Evolutionary conservation across 2,888 invertebrate genomes (phyloP), one percentile per base, ranked within the genome.

Genomic region (Agrypnus murinus): DNA sequence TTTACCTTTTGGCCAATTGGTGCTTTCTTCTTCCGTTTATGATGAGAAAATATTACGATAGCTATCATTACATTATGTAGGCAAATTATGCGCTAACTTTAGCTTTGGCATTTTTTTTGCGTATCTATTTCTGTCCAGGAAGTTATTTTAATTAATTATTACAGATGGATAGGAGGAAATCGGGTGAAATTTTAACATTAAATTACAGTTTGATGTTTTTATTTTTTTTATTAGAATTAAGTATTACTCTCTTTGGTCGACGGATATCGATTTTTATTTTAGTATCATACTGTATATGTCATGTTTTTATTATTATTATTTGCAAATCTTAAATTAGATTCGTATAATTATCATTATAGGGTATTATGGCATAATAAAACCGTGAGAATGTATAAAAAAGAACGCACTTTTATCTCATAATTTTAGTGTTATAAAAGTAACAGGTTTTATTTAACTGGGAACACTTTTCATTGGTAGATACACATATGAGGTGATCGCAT

Each of bases 351-450:
- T 55, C 34, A 55, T 55, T 34, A 32, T 15, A 15, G 14, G 15
- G 12, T 15, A 55, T 25, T 25, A 25, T 25, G 38, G 50, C 38
- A 38, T 36, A 64, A 34, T 36, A 46, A 62, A 60, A 53, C 45
- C 66, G 59, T 62, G 60, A 50, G 62, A 68, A 68, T 62, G 62
- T 68, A n/a, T n/a, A 45, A 60, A 67, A 66, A 50, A 60, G 67
- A 67, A 67, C 60, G 68, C 55, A 48, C 68, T 68, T 68, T 68
- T 68, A 53, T 50, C 60, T 62, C 53, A 46, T 46, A 68, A 68
- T 68, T 66, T 68, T 57, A 25, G 25, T 25, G 25, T 25, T 25
- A 25, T 25, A 25, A 25, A 25, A 68, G 62, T 62, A 62, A 66
- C 66, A 31, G 66, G 66, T 25, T 66, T 66, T 66, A 34, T 59